Base-by-base conservation (phyloP, 2,797 vertebrate species). In the Anguilla marmorata region DNA sequence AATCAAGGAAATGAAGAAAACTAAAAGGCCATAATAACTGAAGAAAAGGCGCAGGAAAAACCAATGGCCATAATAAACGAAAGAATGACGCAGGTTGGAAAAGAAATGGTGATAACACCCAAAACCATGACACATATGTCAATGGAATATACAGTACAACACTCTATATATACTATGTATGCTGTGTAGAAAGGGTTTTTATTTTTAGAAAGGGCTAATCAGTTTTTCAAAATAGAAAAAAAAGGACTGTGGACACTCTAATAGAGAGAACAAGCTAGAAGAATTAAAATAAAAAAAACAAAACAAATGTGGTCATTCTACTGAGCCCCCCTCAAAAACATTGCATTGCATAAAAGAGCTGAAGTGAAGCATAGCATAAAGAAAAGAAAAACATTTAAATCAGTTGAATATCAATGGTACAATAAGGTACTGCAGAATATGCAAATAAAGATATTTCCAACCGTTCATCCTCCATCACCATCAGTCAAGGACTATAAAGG, bases 211-310 rank as follows among this genome's bases (percentile, higher is more conserved):
- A 41, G 37, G 37, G 69, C 33, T 19, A 74, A 11, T 74, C 69
- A 74, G 69, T 74, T 74, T 74, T 74, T 74, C 69, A 74, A 33
- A 74, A 74, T 66, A 11, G n/a, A 14, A 6, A 74, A 33, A 74
- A 74, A 30, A 19, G 41, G n/a, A 41, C 30, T 41, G 3, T 30
- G 24, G 41, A 37, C 72, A 37, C 72, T 41, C 33, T n/a, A 21
- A 76, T 76, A 33, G 21, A 19, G 30, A 76, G 16, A 33, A 76
- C 4, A 76, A 14, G n/a, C 41, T 7, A 72, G n/a, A 41, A 9
- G 27, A 37, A 76, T 16, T 41, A 19, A 11, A 52, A 19, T 37
- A 0, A 19, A 16, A 76, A 76, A 76, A 41, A 3, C 2, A 41
- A 41, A 41, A 41, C 3, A 74, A 33, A 33, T 30, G 30, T 37